These are phyloP conservation scores for Eupithecia exiguata DNA, from an alignment of 2,888 invertebrate species.

Conservation along the genomic window DNA sequence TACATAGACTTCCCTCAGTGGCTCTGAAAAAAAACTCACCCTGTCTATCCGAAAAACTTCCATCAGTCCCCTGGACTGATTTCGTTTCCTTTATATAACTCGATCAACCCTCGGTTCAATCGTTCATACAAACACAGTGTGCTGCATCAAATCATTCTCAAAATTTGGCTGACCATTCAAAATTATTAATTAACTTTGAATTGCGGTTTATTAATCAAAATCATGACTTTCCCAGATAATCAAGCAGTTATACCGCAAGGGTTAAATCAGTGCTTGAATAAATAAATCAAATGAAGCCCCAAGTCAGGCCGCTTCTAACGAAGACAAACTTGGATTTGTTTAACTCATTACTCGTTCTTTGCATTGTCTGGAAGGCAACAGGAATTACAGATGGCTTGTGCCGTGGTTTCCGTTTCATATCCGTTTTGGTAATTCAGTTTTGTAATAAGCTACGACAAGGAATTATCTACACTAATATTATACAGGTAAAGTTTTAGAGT, in stretches of 20 bases:
- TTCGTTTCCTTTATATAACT: not conserved
- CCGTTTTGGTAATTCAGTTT: no score
- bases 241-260: not conserved
- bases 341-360: conserved; percentile 31
- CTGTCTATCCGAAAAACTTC: no score
- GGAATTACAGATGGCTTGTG: not conserved
- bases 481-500: no score
- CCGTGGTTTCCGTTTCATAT: not conserved
- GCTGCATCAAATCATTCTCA: not conserved
- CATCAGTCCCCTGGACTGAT: no score
- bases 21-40: no score
- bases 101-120: not conserved
- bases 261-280: not conserved
- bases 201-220: not conserved
- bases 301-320: conserved; percentile 31
- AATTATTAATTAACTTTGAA: not conserved
- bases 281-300: conserved; percentile 1
- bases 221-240: not conserved
- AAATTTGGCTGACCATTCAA: not conserved
- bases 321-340: conserved; percentile 31
- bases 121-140: not conserved
- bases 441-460: no score
- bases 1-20: no score
- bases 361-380: conserved; percentile 16
- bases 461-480: no score